Evolutionary conservation across 2,797 vertebrate genomes (phyloP), one percentile per base, ranked within the genome.

Genomic region (Hybognathus amarus): DNA sequence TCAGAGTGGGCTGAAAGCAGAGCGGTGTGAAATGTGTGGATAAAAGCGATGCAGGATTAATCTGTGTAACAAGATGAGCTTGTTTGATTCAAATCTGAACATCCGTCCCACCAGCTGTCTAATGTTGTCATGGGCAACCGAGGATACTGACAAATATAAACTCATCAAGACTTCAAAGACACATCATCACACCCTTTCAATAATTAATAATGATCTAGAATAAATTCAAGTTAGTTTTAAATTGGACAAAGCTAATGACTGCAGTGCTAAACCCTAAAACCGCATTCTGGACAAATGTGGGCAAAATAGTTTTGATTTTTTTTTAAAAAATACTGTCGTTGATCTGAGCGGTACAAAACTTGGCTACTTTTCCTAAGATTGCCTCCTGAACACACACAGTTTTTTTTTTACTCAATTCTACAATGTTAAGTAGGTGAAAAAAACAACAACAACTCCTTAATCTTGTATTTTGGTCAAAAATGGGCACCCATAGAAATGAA

Each of bases 1-100:
- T n/a, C n/a, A 38, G 56, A 77, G 54, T 20, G 38, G 38, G 63
- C 74, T 42, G 36, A 78, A 30, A 50, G 61, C 0, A 4, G 30
- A 56, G 13, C 77, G 3, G 20, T 30, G 24, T 45, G 59, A 83
- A 66, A 75, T 9, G 12, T 50, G 22, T 20, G 33, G 42, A 69
- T 67, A 10, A 52, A n/a, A 77, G 50, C 20, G 10, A 61, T 13
- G 11, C 10, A 85, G 73, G 27, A 69, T 83, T 79, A 75, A 74
- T 79, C 69, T 42, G 45, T 15, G 42, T 20, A 79, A 69, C 27
- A 45, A 74, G 20, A 73, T 38, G 59, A 79, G 79, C 59, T 81
- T 64, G 73, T 67, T 20, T 77, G 74, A 82, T 59, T 73, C 4
- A 38, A 56, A 70, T 67, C 50, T 80, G 78, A 85, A 80, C 61